These are phyloP conservation scores for Nephrotoma guestfalica DNA, from an alignment of 2,888 invertebrate genomes.

Conservation along the genomic window DNA sequence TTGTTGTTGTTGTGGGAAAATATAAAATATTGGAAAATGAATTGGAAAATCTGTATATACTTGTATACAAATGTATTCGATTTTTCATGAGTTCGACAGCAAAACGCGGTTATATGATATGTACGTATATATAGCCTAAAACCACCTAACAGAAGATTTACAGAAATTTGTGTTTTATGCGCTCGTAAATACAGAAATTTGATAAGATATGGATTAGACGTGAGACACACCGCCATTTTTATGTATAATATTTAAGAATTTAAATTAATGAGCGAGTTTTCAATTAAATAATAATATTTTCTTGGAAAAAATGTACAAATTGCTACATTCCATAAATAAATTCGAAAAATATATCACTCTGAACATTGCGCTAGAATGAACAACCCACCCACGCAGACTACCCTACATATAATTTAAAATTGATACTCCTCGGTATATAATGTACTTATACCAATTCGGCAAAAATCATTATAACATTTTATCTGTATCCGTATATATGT, in stretches of 20 bases:
- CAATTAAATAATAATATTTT: background rate
- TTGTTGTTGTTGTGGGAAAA: background rate
- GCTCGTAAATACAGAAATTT: background rate
- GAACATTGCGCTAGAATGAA: background rate
- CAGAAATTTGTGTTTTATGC: background rate
- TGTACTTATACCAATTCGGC: background rate
- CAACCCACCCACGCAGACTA: no score
- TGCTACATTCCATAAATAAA: background rate
- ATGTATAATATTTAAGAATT: background rate
- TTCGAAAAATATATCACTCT: background rate
- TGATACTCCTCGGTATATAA: background rate
- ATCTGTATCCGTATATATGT: no score
- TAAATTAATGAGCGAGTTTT: background rate
- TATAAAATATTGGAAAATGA: background rate
- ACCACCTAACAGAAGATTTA: background rate
- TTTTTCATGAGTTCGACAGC: background rate
- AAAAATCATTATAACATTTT: background rate
- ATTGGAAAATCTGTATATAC: background rate
- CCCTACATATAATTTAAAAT: no score
- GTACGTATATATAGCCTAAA: background rate
- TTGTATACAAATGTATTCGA: background rate
- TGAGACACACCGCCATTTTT: background rate
- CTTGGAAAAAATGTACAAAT: background rate
- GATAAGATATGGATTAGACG: background rate
- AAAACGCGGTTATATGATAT: background rate